These are phyloP conservation scores for Anthopleura xanthogrammica DNA, from an alignment of 92 coral and sea anemone genomes.

Conservation along the genomic window DNA sequence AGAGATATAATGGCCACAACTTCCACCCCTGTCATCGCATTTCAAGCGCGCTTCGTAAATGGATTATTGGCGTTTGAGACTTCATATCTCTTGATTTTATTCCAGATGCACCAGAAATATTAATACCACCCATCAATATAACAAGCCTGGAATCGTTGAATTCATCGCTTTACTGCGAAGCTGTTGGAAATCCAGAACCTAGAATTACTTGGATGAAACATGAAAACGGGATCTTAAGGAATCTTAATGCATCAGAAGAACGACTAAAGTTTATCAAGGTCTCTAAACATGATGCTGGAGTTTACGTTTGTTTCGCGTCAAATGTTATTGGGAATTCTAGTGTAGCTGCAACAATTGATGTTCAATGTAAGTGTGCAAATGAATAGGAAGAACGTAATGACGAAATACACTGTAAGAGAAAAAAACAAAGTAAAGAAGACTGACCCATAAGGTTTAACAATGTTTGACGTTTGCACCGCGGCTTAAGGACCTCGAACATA, in stretches of 20 bases:
- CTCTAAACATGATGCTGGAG: neutral
- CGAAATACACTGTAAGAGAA: too few species aligned
- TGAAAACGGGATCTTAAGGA: neutral
- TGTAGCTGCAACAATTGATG: slow-evolving; percentile 3
- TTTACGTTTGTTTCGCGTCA: neutral
- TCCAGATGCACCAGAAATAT: neutral
- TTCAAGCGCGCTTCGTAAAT: too few species aligned
- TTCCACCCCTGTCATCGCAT: too few species aligned
- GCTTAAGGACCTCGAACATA: too few species aligned
- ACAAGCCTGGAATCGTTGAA: slow-evolving; percentile 21
- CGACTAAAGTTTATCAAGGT: neutral
- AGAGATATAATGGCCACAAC: too few species aligned
- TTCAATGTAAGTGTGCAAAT: slow-evolving; percentile 18
- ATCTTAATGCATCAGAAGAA: neutral
- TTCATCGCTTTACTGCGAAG: slow-evolving; percentile 42
- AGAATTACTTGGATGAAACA: slow-evolving; percentile 30
- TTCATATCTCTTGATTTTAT: too few species aligned
- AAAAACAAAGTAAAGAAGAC: too few species aligned
- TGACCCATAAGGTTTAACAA: too few species aligned
- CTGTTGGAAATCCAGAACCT: slow-evolving; percentile 51
- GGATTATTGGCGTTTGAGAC: neutral
- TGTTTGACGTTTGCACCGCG: too few species aligned
- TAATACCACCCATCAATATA: slow-evolving; percentile 15
- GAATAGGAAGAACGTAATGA: too few species aligned
- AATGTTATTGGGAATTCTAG: slow-evolving; percentile 29